phyloP scores from a whole-genome alignment of 92 coral and sea anemone genomes.

The Montipora capitata region DNA sequence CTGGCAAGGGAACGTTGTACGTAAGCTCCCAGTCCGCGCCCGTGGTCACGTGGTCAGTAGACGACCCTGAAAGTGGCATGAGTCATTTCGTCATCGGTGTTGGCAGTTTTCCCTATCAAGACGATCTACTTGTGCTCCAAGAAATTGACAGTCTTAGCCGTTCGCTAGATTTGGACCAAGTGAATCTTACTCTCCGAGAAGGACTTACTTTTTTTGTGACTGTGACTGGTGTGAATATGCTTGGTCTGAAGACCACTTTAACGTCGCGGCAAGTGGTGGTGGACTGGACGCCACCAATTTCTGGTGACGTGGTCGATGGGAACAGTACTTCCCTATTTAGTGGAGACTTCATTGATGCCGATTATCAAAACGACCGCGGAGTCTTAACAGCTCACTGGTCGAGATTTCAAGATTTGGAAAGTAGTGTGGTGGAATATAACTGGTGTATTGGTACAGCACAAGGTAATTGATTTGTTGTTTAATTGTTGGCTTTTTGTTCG shows the following conservation, averaged over 20 bases:
- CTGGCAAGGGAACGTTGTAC: constrained; percentile 79
- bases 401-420: constrained; percentile 89
- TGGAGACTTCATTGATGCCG: constrained; percentile 60
- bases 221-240: constrained; percentile 86
- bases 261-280: constrained; percentile 93
- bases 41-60: constrained; percentile 90
- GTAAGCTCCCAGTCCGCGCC: constrained; percentile 84
- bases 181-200: constrained; percentile 82
- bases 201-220: constrained; percentile 87
- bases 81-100: constrained; percentile 80
- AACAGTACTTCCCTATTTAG: constrained; percentile 59
- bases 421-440: constrained; percentile 82
- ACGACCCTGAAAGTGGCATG: constrained; percentile 93
- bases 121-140: constrained; percentile 76
- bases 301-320: constrained; percentile 91
- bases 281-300: constrained; percentile 92
- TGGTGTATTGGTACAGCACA: constrained; percentile 94
- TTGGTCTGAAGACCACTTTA: constrained; percentile 85
- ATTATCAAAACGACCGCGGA: constrained; percentile 74
- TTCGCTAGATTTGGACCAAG: constrained; percentile 79
- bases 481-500: background rate
- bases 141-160: constrained; percentile 70
- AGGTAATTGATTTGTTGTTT: constrained; percentile 59
- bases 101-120: constrained; percentile 86
- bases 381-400: constrained; percentile 86